Evolutionary conservation across 2,797 vertebrate genomes (phyloP).

Genomic region (Anableps anableps): DNA sequence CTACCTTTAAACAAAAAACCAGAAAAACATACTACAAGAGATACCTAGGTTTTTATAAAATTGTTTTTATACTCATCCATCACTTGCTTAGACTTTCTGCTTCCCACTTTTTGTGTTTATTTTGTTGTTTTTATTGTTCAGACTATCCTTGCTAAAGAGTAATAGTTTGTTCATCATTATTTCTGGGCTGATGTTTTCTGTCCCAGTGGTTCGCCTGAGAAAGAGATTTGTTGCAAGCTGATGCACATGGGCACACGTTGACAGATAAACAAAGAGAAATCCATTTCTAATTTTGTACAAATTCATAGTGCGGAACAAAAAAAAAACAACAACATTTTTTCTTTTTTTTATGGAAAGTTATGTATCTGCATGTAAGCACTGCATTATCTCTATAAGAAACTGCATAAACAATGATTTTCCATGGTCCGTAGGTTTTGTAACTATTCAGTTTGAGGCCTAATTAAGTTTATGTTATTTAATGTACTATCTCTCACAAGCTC

Average conservation of each 20-base stretch:
- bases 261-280: slow-evolving; percentile 5
- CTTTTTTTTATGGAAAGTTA: not conserved
- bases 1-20: no score
- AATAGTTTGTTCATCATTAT: not conserved
- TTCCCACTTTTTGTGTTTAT: not conserved
- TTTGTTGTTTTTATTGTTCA: not conserved
- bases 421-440: not conserved
- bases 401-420: not conserved
- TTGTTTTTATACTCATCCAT: not conserved
- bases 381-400: not conserved
- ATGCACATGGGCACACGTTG: slow-evolving; percentile 32
- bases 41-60: no score
- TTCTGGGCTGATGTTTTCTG: slow-evolving; percentile 3
- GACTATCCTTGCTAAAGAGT: not conserved
- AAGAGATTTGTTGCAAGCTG: slow-evolving; percentile 23
- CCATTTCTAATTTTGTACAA: not conserved
- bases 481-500: not conserved
- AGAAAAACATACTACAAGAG: no score
- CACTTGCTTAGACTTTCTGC: not conserved
- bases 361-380: not conserved
- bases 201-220: slow-evolving; percentile 17
- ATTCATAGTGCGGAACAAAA: not conserved
- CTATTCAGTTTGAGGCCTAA: not conserved
- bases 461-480: not conserved
- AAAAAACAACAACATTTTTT: not conserved